Conservation (phyloP, 2,888 invertebrate genomes). For the Cylloceria caligata region DNA sequence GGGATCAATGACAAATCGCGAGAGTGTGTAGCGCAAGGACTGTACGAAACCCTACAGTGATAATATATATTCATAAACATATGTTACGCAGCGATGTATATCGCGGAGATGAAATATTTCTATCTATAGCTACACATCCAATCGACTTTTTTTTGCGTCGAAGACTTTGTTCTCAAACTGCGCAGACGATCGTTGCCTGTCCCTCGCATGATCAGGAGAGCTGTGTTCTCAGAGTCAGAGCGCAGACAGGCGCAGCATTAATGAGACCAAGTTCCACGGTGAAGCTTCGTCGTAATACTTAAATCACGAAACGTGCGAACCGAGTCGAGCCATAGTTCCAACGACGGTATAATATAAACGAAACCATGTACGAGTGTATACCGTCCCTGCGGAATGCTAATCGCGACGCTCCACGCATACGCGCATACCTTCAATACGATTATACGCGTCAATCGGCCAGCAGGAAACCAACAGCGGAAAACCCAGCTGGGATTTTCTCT, state of each 20-base stretch:
- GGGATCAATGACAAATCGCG: too few species aligned
- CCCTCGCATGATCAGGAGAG: slow-evolving; percentile 1
- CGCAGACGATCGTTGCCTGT: slow-evolving; percentile 33
- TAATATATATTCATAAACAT: too few species aligned
- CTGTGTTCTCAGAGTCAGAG: slow-evolving; percentile 16
- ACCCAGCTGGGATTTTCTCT: slow-evolving; percentile 26
- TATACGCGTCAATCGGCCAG: slow-evolving; percentile 30
- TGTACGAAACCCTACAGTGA: too few species aligned
- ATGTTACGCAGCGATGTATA: too few species aligned
- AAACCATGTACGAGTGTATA: slow-evolving; percentile 7
- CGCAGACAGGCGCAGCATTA: slow-evolving; percentile 13
- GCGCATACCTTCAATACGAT: slow-evolving; percentile 37
- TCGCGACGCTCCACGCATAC: background rate
- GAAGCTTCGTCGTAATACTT: slow-evolving; percentile 8
- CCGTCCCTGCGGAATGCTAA: slow-evolving; percentile 34
- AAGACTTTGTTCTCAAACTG: slow-evolving; percentile 22
- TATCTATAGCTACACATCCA: background rate
- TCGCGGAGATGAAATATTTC: too few species aligned
- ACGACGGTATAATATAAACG: slow-evolving; percentile 1
- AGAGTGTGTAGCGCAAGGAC: too few species aligned
- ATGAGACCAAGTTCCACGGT: background rate
- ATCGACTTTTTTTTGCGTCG: slow-evolving; percentile 22
- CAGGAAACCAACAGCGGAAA: slow-evolving; percentile 48
- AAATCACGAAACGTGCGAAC: slow-evolving; percentile 16
- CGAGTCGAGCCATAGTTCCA: background rate